These are phyloP conservation scores for Daboia siamensis DNA, from an alignment of 2,113 vertebrate species.

Conservation along the genomic window DNA sequence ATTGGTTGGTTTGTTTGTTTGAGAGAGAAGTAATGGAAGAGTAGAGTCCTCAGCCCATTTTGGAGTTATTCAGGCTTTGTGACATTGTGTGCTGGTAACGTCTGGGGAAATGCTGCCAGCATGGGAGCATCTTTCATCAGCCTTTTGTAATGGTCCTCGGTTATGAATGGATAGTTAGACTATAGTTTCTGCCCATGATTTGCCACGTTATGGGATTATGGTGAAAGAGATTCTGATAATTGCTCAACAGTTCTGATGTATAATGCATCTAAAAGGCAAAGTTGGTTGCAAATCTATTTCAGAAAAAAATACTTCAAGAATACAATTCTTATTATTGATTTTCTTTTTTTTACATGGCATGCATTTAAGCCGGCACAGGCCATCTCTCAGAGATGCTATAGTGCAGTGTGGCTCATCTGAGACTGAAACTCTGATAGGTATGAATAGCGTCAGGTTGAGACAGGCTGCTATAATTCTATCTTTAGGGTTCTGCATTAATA, in stretches of 20 bases:
- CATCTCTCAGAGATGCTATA: neutral
- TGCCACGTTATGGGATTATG: neutral
- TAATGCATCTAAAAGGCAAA: neutral
- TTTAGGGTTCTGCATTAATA: neutral
- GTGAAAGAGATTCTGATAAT: neutral
- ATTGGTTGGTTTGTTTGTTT: neutral
- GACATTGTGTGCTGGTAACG: neutral
- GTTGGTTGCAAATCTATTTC: neutral
- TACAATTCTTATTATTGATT: neutral
- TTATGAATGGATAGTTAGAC: neutral
- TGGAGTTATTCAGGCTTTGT: too few species aligned
- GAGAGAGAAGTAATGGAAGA: neutral
- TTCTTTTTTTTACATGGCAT: neutral
- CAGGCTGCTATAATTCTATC: neutral
- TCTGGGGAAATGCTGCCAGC: neutral
- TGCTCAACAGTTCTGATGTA: neutral
- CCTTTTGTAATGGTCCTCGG: neutral
- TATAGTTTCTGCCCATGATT: neutral
- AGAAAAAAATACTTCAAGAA: neutral
- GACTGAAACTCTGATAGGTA: neutral
- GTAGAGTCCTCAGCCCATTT: neutral
- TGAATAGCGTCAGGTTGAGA: neutral
- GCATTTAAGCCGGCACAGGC: neutral
- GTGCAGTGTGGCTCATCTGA: neutral
- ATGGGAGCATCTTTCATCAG: neutral